Base-by-base conservation (phyloP, 2,888 invertebrate species). In the Tortrix viridana region DNA sequence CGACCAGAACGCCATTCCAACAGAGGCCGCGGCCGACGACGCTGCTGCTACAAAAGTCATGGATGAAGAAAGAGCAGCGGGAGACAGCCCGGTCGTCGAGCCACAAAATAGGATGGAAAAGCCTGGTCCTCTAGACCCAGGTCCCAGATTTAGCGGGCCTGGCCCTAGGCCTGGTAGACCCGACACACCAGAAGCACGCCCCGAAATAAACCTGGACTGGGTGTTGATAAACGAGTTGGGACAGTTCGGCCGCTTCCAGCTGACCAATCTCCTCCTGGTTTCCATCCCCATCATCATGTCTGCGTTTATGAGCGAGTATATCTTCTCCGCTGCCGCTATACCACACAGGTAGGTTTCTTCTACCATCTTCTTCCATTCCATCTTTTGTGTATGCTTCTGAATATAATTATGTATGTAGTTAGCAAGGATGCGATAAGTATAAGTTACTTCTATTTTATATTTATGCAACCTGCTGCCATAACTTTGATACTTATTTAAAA, bases 311-410 rank as follows among this genome's bases (percentile, higher is more conserved):
- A 93, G 95, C 68, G 94, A 94, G 49, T 96, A 94, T 74, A 94
- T 95, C 62, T 96, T 96, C 80, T 95, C 95, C 0, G 95, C 96
- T 0, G 94, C 94, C 59, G 93, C 94, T 65, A 85, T 95, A 18
- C 92, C 93, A 46, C 95, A 96, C 89, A 95, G 96, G 96, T 96
- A 86, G 74, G 14, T 9, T 37, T 37, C 32, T 12, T 32, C 2
- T 32, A 32, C 7, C 9, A 1, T 3, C 9, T 12, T 32, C 2
- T 32, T 7, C 12, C 26, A 32, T 0, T 32, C 9, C 32, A 9
- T 1, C 12, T 32, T 12, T 9, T 9, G 26, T 26, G 2, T 26
- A 7, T 26, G 7, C 26, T 7, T 2, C 7, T 26, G 0, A 26
- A 26, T 26, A 7, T 26, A 2, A n/a, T 7, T 26, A 7, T 26